These are phyloP conservation scores for Caenorhabditis afra DNA, from an alignment of 2,888 invertebrate genomes.

Conservation along the genomic window DNA sequence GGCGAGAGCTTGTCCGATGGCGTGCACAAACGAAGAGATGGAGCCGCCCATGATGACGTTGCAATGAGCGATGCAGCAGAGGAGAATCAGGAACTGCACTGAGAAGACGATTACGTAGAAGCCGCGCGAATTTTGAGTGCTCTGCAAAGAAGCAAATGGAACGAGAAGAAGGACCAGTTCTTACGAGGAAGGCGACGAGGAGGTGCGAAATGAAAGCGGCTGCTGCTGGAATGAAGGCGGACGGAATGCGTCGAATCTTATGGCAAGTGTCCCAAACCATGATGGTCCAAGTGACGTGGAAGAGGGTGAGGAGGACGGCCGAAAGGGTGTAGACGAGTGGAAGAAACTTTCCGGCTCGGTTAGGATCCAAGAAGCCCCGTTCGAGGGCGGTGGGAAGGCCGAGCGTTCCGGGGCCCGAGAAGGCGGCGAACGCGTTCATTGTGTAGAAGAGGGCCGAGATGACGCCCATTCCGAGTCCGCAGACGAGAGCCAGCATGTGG, in stretches of 20 bases:
- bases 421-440: constrained; percentile 94
- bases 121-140: constrained; percentile 53
- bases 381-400: constrained; percentile 84
- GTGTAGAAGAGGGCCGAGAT: constrained; percentile 96
- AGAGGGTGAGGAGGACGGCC: constrained; percentile 73
- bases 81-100: constrained; percentile 62
- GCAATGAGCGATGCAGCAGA: constrained; percentile 64
- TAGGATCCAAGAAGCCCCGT: constrained; percentile 32
- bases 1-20: constrained; percentile 21
- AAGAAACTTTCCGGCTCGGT: constrained; percentile 56
- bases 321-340: constrained; percentile 64
- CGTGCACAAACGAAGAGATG: constrained; percentile 40
- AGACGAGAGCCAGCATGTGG: constrained; percentile 91
- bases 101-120: constrained; percentile 51
- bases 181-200: constrained; percentile 56
- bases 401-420: constrained; percentile 94
- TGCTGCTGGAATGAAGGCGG: constrained; percentile 55
- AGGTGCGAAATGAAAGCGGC: constrained; percentile 63
- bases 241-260: constrained; percentile 31
- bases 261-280: constrained; percentile 73
- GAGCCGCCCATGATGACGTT: constrained; percentile 66
- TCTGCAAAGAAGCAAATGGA: constrained; percentile 44
- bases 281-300: constrained; percentile 93
- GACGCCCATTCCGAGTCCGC: constrained; percentile 94
- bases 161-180: background rate